These are phyloP conservation scores for Mantis religiosa DNA, from an alignment of 2,888 invertebrate genomes.

Conservation along the genomic window DNA sequence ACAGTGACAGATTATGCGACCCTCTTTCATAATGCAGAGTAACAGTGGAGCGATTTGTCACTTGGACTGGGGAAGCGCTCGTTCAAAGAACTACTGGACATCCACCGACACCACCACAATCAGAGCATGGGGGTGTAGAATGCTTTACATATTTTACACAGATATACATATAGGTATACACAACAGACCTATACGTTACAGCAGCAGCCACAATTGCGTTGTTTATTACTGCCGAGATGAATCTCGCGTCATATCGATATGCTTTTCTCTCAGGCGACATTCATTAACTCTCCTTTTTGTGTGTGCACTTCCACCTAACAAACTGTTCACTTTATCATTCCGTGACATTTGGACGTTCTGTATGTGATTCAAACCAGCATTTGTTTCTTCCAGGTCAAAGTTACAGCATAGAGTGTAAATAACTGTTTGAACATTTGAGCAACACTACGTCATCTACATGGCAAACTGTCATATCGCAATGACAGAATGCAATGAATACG, in stretches of 20 bases:
- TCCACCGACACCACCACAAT: background rate
- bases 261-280: background rate
- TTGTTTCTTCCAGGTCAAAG: too few species aligned
- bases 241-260: background rate
- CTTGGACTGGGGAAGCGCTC: background rate
- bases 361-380: too few species aligned
- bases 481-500: too few species aligned
- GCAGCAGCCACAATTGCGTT: background rate
- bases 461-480: too few species aligned
- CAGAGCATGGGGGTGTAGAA: background rate
- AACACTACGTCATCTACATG: too few species aligned
- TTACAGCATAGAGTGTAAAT: too few species aligned
- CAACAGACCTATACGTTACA: background rate
- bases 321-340: background rate
- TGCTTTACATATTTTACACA: background rate
- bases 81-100: background rate
- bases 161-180: background rate
- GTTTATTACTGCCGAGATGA: background rate
- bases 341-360: background rate
- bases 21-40: background rate
- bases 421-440: too few species aligned
- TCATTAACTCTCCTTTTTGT: background rate
- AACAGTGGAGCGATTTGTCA: slow-evolving; percentile 4
- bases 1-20: slow-evolving; percentile 10
- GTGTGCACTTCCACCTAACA: background rate